Percentiles rank a stretch among this genome's conserved stretches.
Evolutionary conservation across 2,113 vertebrate genomes (phyloP).

Genomic region (Canis aureus): DNA sequence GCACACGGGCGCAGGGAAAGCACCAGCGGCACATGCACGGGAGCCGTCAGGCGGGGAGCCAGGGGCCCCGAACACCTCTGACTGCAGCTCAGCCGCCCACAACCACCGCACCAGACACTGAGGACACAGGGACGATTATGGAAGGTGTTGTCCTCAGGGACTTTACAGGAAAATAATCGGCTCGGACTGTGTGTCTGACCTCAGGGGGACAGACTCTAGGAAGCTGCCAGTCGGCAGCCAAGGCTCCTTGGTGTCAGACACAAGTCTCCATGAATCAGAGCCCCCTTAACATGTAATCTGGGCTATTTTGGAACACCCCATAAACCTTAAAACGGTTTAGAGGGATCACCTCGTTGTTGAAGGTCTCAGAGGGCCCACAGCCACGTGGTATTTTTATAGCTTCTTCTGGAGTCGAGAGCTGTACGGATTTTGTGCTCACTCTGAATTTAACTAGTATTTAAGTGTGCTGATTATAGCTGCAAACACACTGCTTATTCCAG

Average conservation of each 20-base stretch:
- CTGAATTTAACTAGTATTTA: slow-evolving; percentile 67
- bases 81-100: rapidly evolving
- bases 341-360: not conserved
- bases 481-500: slow-evolving; percentile 53
- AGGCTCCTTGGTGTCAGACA: not conserved
- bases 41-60: rapidly evolving
- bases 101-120: rapidly evolving
- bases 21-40: rapidly evolving
- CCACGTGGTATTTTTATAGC: slow-evolving; percentile 57
- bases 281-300: not conserved
- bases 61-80: rapidly evolving
- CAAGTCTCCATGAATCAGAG: not conserved
- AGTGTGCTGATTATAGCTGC: slow-evolving; percentile 70
- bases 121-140: not conserved
- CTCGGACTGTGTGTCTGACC: not conserved
- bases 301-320: slow-evolving; percentile 35
- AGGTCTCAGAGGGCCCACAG: not conserved
- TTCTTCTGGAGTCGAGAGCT: not conserved
- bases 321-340: not conserved
- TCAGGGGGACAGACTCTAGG: not conserved
- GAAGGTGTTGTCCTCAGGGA: not conserved
- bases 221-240: not conserved
- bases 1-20: rapidly evolving
- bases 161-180: not conserved
- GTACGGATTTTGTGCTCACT: not conserved